Conservation (phyloP, 2,888 invertebrate genomes). For the Drosophila meridionalis region DNA sequence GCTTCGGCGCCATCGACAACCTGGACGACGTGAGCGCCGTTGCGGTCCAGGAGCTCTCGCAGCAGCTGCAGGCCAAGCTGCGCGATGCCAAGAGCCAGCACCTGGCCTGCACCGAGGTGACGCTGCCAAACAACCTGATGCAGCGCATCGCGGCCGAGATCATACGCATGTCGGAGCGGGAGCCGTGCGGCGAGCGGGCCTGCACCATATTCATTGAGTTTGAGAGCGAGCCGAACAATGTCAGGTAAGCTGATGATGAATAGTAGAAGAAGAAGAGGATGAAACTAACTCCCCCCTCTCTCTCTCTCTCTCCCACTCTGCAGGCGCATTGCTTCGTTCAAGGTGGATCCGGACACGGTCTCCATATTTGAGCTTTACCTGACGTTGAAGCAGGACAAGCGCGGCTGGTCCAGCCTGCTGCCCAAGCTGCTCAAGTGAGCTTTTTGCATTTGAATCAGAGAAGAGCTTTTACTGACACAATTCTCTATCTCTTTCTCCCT, state of each 20-base stretch:
- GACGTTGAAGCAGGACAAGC: conserved; percentile 93
- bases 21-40: conserved; percentile 80
- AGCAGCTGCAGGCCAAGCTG: conserved; percentile 91
- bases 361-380: conserved; percentile 96
- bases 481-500: conserved; percentile 44
- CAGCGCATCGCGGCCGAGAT: conserved; percentile 92
- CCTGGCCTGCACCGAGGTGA: conserved; percentile 93
- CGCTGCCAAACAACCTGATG: conserved; percentile 93
- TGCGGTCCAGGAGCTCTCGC: conserved; percentile 87
- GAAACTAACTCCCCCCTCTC: background rate
- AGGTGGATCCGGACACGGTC: conserved; percentile 93
- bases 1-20: conserved; percentile 66
- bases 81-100: conserved; percentile 92
- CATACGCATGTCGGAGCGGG: conserved; percentile 92
- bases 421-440: conserved; percentile 96
- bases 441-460: background rate
- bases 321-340: conserved; percentile 92
- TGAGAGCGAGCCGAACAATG: conserved; percentile 88
- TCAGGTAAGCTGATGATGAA: conserved; percentile 83
- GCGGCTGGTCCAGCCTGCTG: conserved; percentile 94
- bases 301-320: conserved; percentile 16
- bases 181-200: conserved; percentile 95
- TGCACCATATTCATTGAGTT: conserved; percentile 94
- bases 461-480: background rate
- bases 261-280: background rate